A percentile compares a stretch with the other conserved stretches of the same genome.
Evolutionary conservation across 2,113 vertebrate genomes (phyloP).

Genomic region (Brachyhypopomus gauderio): DNA sequence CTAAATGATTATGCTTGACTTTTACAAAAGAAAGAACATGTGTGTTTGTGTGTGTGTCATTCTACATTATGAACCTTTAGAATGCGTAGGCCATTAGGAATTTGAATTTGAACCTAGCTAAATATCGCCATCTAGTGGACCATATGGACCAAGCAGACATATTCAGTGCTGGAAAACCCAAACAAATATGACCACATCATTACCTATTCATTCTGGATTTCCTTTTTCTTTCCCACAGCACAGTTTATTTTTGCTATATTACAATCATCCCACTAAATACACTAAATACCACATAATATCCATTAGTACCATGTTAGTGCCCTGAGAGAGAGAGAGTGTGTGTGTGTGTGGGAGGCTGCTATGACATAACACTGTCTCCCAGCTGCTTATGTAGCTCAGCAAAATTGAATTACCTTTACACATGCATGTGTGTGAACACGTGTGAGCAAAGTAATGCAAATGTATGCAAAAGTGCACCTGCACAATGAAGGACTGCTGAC

Average conservation of each 20-base stretch:
- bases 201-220: not conserved
- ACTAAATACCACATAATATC: no score
- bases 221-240: slow-evolving; percentile 2
- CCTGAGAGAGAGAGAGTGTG: not conserved
- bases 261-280: slow-evolving; percentile 9
- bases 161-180: not conserved
- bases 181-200: not conserved
- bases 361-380: slow-evolving; percentile 23
- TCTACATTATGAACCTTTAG: not conserved
- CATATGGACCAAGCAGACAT: not conserved
- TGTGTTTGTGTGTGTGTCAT: no score
- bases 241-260: slow-evolving; percentile 27
- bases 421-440: not conserved
- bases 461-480: slow-evolving; percentile 41
- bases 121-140: slow-evolving; percentile 50
- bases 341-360: not conserved
- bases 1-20: not conserved
- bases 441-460: slow-evolving; percentile 15
- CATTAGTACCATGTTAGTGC: slow-evolving; percentile 30
- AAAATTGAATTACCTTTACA: not conserved
- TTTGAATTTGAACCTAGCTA: not conserved
- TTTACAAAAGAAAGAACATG: not conserved
- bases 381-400: slow-evolving; percentile 55
- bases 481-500: not conserved
- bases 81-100: not conserved